A percentile compares a stretch with the other conserved stretches of the same genome.
phyloP scores from a whole-genome alignment of 1,140 invertebrate genomes.

The Drosophila parabipectinata region DNA sequence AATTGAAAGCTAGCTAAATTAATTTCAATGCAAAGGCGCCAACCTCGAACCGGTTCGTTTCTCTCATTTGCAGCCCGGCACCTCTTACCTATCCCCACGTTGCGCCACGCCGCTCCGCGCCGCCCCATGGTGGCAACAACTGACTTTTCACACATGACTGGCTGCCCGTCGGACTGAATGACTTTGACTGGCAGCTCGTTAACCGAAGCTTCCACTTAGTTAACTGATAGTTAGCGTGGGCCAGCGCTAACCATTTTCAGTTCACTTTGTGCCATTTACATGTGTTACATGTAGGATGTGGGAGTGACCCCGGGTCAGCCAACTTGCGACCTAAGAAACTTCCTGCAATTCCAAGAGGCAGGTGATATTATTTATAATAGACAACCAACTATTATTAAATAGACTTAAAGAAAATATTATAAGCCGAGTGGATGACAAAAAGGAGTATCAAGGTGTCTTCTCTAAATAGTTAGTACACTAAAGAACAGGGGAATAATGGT shows the following conservation, averaged over 20 bases:
- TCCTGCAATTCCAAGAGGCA: not conserved
- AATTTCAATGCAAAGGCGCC: slow-evolving; percentile 80
- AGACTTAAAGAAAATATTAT: too few species aligned
- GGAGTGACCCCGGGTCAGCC: slow-evolving; percentile 37
- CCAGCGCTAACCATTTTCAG: slow-evolving; percentile 22
- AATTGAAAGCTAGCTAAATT: slow-evolving; percentile 82
- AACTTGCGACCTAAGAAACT: slow-evolving; percentile 14
- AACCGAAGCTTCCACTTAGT: slow-evolving; percentile 75
- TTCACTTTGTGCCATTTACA: slow-evolving; percentile 35
- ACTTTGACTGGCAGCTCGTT: slow-evolving; percentile 67
- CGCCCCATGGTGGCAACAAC: slow-evolving; percentile 45
- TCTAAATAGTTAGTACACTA: too few species aligned
- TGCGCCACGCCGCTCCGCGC: too few species aligned
- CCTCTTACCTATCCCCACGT: not conserved
- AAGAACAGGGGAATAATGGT: too few species aligned
- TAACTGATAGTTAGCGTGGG: slow-evolving; percentile 56
- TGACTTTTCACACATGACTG: slow-evolving; percentile 75
- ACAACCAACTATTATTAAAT: too few species aligned
- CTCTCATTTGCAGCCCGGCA: not conserved
- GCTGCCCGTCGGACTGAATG: slow-evolving; percentile 36
- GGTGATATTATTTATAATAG: slow-evolving; percentile 1
- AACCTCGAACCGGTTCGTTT: slow-evolving; percentile 42
- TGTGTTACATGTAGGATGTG: slow-evolving; percentile 2
- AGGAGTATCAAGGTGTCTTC: too few species aligned
- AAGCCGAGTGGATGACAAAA: too few species aligned